Conservation (phyloP, 2,888 invertebrate species). For the Oconnorella tubifera region DNA sequence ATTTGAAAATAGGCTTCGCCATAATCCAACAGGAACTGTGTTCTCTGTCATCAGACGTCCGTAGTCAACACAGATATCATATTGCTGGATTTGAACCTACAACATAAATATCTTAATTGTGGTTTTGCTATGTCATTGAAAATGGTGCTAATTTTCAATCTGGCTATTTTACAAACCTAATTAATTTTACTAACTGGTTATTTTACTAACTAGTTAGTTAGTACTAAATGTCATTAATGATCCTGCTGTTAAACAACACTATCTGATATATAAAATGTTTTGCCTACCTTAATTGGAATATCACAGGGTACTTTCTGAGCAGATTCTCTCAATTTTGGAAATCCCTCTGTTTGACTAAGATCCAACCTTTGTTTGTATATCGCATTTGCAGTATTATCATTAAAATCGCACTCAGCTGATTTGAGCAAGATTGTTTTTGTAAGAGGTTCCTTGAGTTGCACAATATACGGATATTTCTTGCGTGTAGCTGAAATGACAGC, state of each 20-base stretch:
- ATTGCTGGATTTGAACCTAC: conserved; percentile 27
- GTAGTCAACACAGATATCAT: conserved; percentile 35
- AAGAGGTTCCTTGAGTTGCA: conserved; percentile 37
- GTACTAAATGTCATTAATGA: too few species aligned
- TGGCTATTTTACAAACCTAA: too few species aligned
- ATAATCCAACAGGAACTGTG: conserved; percentile 32
- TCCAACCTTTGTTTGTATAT: conserved; percentile 10
- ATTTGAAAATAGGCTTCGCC: conserved; percentile 18
- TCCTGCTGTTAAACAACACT: too few species aligned
- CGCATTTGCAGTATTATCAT: background rate
- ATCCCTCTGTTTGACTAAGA: conserved; percentile 9
- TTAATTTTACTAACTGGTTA: too few species aligned
- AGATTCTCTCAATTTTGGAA: conserved; percentile 13
- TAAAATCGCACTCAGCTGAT: background rate
- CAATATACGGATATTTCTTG: conserved; percentile 39
- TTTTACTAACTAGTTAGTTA: too few species aligned
- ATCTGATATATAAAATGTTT: too few species aligned
- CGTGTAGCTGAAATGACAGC: conserved; percentile 37
- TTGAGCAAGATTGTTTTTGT: conserved; percentile 25
- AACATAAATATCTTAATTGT: too few species aligned
- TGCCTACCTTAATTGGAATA: conserved; percentile 17
- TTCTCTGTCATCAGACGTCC: conserved; percentile 33
- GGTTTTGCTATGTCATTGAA: too few species aligned
- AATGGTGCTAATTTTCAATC: too few species aligned
- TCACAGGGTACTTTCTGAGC: background rate